Percentiles rank a stretch among this genome's conserved stretches.
Evolutionary conservation across 2,113 vertebrate species (phyloP).

Genomic region (Myxocyprinus asiaticus): DNA sequence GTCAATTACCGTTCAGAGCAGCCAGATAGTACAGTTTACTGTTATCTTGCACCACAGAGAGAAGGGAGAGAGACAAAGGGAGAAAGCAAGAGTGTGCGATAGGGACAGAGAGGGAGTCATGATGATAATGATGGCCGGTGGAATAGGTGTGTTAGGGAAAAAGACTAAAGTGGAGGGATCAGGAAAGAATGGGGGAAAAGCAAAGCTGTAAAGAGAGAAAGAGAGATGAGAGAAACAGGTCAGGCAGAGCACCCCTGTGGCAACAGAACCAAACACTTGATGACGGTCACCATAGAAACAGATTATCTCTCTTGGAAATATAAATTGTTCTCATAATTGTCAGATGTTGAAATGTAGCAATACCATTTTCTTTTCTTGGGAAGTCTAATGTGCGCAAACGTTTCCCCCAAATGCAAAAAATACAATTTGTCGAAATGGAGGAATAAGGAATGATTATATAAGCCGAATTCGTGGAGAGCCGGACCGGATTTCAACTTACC

Average conservation of each 20-base stretch:
- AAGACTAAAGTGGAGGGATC: background rate
- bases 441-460: slow-evolving; percentile 52
- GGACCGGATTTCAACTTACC: slow-evolving; percentile 27
- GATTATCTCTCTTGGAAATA: slow-evolving; percentile 62
- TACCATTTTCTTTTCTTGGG: slow-evolving; percentile 17
- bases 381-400: slow-evolving; percentile 29
- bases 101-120: background rate
- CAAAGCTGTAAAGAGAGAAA: slow-evolving; percentile 11
- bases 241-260: slow-evolving; percentile 55
- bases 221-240: slow-evolving; percentile 58
- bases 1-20: slow-evolving; percentile 40
- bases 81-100: background rate
- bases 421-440: slow-evolving; percentile 44
- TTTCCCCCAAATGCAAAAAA: slow-evolving; percentile 46
- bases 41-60: slow-evolving; percentile 29
- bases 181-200: slow-evolving; percentile 5
- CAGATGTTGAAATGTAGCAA: slow-evolving; percentile 45
- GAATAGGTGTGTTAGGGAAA: slow-evolving; percentile 20
- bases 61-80: slow-evolving; percentile 20
- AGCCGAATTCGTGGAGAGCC: slow-evolving; percentile 31
- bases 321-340: slow-evolving; percentile 59
- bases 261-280: slow-evolving; percentile 54
- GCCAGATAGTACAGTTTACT: slow-evolving; percentile 29
- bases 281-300: slow-evolving; percentile 64
- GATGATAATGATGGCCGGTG: slow-evolving; percentile 20